Conservation (phyloP, 2,113 vertebrate species). For the Epinephelus lanceolatus region DNA sequence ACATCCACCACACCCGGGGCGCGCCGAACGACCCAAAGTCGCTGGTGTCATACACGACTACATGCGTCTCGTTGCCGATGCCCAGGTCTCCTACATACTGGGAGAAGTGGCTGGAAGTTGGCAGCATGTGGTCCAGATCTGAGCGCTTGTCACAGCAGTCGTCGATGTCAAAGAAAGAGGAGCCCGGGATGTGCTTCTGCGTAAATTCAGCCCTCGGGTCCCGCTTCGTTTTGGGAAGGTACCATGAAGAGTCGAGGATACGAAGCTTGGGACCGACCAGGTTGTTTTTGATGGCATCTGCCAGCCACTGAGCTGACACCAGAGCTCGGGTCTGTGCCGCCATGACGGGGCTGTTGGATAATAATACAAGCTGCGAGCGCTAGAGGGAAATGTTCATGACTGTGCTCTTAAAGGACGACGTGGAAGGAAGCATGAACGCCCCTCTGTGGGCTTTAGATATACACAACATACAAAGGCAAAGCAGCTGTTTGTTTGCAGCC, state of each 20-base stretch:
- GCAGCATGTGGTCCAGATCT: conserved; percentile 91
- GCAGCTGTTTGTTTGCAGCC: too few relatives aligned
- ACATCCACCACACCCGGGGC: conserved; percentile 98
- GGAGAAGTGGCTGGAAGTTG: conserved; percentile 84
- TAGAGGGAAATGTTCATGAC: conserved; percentile 18
- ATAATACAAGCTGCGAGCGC: background rate
- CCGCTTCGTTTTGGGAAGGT: conserved; percentile 89
- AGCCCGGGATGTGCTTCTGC: conserved; percentile 89
- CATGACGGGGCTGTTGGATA: conserved; percentile 78
- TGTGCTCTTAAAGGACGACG: too few relatives aligned
- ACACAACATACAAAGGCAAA: too few relatives aligned
- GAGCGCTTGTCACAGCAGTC: conserved; percentile 89
- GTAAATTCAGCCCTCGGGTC: conserved; percentile 86
- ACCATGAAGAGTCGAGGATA: conserved; percentile 93
- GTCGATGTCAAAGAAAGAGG: conserved; percentile 92
- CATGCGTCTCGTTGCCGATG: conserved; percentile 89
- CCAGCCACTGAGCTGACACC: conserved; percentile 91
- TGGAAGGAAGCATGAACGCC: background rate
- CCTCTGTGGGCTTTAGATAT: too few relatives aligned
- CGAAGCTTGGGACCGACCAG: conserved; percentile 84
- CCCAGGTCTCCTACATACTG: conserved; percentile 89
- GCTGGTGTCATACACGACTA: conserved; percentile 94
- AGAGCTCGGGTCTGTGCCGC: conserved; percentile 85
- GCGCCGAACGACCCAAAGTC: conserved; percentile 91
- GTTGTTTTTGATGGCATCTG: conserved; percentile 85